Evolutionary conservation across 2,113 vertebrate species (phyloP), one percentile per base, ranked within the genome.

Genomic region (Shinisaurus crocodilurus): DNA sequence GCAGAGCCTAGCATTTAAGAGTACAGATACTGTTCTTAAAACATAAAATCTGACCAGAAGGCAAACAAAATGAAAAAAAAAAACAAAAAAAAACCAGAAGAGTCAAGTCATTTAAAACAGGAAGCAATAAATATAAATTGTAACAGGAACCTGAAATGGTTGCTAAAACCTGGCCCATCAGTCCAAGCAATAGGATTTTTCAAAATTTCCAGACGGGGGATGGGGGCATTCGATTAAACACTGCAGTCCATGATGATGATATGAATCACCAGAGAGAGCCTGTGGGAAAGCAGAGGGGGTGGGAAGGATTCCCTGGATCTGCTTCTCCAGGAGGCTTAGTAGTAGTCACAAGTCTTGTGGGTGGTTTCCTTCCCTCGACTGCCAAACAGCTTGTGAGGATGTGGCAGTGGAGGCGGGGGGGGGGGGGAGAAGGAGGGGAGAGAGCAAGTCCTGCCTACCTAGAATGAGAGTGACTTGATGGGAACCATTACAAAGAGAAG

Each of bases 181-280:
- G 6, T 45, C 48, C 50, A 72, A 74, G 50, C 18, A 40, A n/a
- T 6, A n/a, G 8, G n/a, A 74, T 40, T 43, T 32, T 83, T 82
- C 74, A 15, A 60, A 89, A 2, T 43, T 75, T 82, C 37, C n/a
- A 83, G 29, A 34, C 50, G 75, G 40, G 12, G 79, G 74, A 60
- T 89, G 92, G 92, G 92, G 82, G 70, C 83, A 94, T 75, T 57
- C 79, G 48, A 88, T 88, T 77, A 86, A 80, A 91, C 90, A 90
- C 84, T 0, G 1, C 87, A 90, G 75, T 90, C 80, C 76, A 60
- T 12, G 0, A 89, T 1, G 13, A 69, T 0, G 0, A 1, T 12
- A 37, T 92, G 90, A 93, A 79, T 88, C 92, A 91, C 85, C 29
- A 0, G 69, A 75, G 7, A n/a, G 27, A 34, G 37, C 43, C 87